These are phyloP conservation scores for Argyresthia goedartella DNA, from an alignment of 2,888 invertebrate genomes.

Conservation along the genomic window DNA sequence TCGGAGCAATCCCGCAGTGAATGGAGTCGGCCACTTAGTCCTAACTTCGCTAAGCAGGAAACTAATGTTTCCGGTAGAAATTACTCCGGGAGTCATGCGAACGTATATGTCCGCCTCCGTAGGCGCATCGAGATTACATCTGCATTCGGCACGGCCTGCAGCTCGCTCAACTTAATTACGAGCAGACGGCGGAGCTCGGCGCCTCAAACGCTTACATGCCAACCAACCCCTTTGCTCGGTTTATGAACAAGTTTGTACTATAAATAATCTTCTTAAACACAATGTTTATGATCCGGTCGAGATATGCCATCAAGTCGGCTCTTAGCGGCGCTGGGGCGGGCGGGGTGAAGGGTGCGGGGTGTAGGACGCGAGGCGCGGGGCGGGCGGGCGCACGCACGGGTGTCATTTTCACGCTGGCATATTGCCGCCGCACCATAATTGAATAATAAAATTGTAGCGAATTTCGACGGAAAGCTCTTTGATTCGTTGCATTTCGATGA, in stretches of 20 bases:
- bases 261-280: constrained; percentile 38
- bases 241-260: constrained; percentile 38
- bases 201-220: constrained; percentile 4
- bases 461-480: constrained; percentile 38
- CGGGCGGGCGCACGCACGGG: constrained; percentile 21
- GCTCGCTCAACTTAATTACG: constrained; percentile 47
- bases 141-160: constrained; percentile 27
- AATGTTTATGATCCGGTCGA: constrained; percentile 38
- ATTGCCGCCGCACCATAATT: constrained; percentile 47
- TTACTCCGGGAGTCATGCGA: constrained; percentile 18
- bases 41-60: constrained; percentile 20
- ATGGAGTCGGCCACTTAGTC: constrained; percentile 12
- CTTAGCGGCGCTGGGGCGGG: constrained; percentile 25
- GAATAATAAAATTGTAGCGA: constrained; percentile 51
- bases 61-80: constrained; percentile 26
- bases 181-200: constrained; percentile 15
- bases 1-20: constrained; percentile 9
- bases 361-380: constrained; percentile 12
- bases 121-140: constrained; percentile 23
- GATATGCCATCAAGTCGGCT: constrained; percentile 29
- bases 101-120: constrained; percentile 15
- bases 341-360: constrained; percentile 14
- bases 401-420: constrained; percentile 52
- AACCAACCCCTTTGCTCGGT: constrained; percentile 26
- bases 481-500: constrained; percentile 20